Base-by-base conservation (phyloP, 2,888 invertebrate genomes). In the Limenitis camilla region DNA sequence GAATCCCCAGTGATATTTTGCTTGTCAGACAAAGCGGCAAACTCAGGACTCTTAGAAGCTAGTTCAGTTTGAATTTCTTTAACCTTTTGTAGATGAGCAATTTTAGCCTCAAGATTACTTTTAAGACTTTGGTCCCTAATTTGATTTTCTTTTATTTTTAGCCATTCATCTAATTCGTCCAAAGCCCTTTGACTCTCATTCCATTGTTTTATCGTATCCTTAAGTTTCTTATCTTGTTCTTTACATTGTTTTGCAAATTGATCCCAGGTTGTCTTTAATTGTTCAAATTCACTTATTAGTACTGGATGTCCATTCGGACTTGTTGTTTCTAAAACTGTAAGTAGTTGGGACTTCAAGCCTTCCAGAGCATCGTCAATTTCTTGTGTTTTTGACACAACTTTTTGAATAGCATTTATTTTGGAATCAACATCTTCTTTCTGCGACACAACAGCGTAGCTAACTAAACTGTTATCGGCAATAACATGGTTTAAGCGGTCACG, bases 41-140 rank as follows among this genome's bases (percentile, higher is more conserved):
- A 92, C 40, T 93, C 92, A 4, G 89, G 81, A 40, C 90, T 90
- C 68, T 93, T 93, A 0, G 89, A 85, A 4, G 87, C 71, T 43
- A 96, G 92, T 67, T 94, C 94, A 54, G 89, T 89, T 66, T 94
- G 92, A 52, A 95, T 85, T 41, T 89, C 87, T 61, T 91, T 91
- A 0, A 97, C 86, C 74, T 94, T 95, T 49, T 92, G 91, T 48
- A 96, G 82, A 76, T 96, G 94, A 6, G 89, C 88, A 58, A 91
- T 88, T 78, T 98, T 98, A 2, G 95, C 91, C 62, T 94, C 94
- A 32, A 95, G 91, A 4, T 93, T 94, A 68, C 92, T 96, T 76
- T 95, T 95, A 2, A 97, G 88, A 61, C 95, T 94, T 77, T 96
- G 96, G 72, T 96, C 96, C 76, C 96, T 94, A 0, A 97, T 91